A percentile compares a stretch with the other conserved stretches of the same genome.
phyloP scores from a whole-genome alignment of 2,797 vertebrate species.

The Lacerta viridis region DNA sequence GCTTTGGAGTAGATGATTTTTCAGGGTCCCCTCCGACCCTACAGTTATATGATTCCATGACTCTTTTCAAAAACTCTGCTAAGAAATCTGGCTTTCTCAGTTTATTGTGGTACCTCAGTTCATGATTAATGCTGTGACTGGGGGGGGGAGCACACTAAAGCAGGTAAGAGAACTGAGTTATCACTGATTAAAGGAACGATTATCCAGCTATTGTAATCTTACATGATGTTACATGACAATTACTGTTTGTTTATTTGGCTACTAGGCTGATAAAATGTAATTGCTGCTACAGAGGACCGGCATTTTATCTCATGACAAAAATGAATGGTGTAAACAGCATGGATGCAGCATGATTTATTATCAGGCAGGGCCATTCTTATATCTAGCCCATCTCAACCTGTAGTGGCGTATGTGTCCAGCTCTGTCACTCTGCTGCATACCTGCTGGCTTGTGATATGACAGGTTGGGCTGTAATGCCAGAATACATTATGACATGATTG shows the following conservation, averaged over 20 bases:
- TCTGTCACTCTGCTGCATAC: slow-evolving; percentile 15
- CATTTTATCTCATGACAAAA: slow-evolving; percentile 21
- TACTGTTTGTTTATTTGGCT: slow-evolving; percentile 32
- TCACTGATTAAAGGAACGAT: slow-evolving; percentile 11
- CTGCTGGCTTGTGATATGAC: slow-evolving; percentile 34
- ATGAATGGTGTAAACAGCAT: slow-evolving; percentile 40
- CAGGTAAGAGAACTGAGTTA: slow-evolving; percentile 19
- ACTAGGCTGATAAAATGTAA: slow-evolving; percentile 16
- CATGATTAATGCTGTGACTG: slow-evolving; percentile 5
- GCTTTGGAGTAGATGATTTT: no score
- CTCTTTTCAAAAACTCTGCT: background rate
- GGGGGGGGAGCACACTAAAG: background rate
- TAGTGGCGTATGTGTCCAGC: background rate
- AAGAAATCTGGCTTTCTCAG: background rate
- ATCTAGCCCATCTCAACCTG: slow-evolving; percentile 1
- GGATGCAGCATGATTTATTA: slow-evolving; percentile 16
- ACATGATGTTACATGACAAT: slow-evolving; percentile 24
- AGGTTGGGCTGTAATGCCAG: slow-evolving; percentile 29
- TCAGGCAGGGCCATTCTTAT: slow-evolving; percentile 13
- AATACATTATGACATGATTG: slow-evolving; percentile 10
- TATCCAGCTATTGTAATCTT: slow-evolving; percentile 3
- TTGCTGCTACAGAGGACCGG: background rate
- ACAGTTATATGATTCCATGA: no score
- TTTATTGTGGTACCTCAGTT: background rate
- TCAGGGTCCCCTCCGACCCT: no score